phyloP scores from a whole-genome alignment of 2,797 vertebrate species.

The Pangasius larnaudii region DNA sequence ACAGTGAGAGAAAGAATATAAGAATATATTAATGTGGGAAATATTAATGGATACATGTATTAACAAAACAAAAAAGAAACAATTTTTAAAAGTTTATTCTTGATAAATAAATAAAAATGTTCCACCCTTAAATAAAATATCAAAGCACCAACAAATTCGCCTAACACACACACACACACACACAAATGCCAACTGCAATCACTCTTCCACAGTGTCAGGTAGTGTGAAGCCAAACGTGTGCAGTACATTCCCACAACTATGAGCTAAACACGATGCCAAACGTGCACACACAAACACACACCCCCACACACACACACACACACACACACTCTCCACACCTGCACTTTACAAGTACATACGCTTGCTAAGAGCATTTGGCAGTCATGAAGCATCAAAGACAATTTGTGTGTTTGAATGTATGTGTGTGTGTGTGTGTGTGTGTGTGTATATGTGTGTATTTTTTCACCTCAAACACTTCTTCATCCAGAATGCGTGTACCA shows the following conservation, averaged over 20 bases:
- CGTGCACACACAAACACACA: constrained; percentile 20
- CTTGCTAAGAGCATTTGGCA: constrained; percentile 15
- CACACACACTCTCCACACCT: constrained; percentile 12
- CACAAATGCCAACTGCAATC: neutral
- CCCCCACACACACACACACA: constrained; percentile 10
- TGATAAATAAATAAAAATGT: too few species aligned
- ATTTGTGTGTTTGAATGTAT: neutral
- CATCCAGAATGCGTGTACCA: constrained; percentile 95
- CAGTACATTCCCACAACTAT: constrained; percentile 37
- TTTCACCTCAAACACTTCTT: constrained; percentile 98
- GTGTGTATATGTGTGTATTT: neutral
- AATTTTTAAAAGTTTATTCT: neutral
- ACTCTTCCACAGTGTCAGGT: constrained; percentile 13
- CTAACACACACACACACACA: neutral
- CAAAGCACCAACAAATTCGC: too few species aligned
- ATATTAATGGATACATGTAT: neutral
- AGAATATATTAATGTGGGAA: neutral
- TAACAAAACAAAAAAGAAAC: neutral
- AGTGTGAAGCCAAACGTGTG: constrained; percentile 20
- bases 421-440: neutral
- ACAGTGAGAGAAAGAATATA: neutral
- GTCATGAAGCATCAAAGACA: neutral
- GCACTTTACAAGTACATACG: constrained; percentile 13
- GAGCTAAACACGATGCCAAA: neutral
- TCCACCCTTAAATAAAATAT: too few species aligned